Evolutionary conservation across 2,888 invertebrate species (phyloP).

Genomic region (Falcaria lacertinaria): DNA sequence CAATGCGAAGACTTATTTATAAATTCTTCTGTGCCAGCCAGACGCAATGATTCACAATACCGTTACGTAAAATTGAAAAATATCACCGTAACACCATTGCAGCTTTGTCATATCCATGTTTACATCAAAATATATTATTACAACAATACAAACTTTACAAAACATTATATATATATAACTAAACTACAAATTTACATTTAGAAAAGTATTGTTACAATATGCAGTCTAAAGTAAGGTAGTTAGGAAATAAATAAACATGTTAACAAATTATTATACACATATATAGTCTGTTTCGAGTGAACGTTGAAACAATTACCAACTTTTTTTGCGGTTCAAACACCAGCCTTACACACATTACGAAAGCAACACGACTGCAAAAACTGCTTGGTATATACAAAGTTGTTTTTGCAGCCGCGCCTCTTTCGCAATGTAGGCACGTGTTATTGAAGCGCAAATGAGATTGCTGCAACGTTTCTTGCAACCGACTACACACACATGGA

Average conservation of each 20-base stretch:
- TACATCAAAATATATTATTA: slow-evolving; percentile 19
- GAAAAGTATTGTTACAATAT: slow-evolving; percentile 24
- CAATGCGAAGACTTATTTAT: slow-evolving; percentile 15
- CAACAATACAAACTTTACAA: slow-evolving; percentile 27
- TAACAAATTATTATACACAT: too few relatives aligned
- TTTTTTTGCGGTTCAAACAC: too few relatives aligned
- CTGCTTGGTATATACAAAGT: too few relatives aligned
- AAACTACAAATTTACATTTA: slow-evolving; percentile 32
- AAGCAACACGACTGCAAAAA: too few relatives aligned
- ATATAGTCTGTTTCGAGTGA: too few relatives aligned
- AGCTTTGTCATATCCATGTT: slow-evolving; percentile 42
- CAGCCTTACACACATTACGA: too few relatives aligned
- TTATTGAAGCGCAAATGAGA: too few relatives aligned
- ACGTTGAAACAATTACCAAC: too few relatives aligned
- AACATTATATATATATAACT: slow-evolving; percentile 15
- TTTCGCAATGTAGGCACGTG: too few relatives aligned
- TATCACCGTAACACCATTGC: slow-evolving; percentile 52
- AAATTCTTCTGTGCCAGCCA: slow-evolving; percentile 16
- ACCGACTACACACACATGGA: slow-evolving; percentile 60
- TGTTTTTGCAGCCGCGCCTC: too few relatives aligned
- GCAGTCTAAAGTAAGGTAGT: slow-evolving; percentile 26
- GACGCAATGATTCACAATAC: slow-evolving; percentile 29
- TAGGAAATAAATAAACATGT: slow-evolving; percentile 41
- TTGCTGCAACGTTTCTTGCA: too few relatives aligned
- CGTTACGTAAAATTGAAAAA: slow-evolving; percentile 48